These are phyloP conservation scores for Battus philenor DNA, from an alignment of 1,140 invertebrate species.

Conservation along the genomic window DNA sequence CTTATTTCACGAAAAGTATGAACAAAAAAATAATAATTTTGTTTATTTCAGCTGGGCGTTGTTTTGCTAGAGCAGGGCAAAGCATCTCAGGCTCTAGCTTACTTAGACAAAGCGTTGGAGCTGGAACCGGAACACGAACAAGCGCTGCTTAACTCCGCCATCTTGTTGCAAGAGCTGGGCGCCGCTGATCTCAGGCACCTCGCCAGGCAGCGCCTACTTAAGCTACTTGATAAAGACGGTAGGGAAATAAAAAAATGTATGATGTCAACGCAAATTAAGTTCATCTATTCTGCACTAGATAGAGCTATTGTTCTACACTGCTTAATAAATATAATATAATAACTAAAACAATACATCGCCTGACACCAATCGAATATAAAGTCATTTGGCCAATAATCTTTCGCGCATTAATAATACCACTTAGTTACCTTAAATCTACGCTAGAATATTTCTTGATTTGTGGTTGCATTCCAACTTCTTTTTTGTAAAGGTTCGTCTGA, in stretches of 20 bases:
- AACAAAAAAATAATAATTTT: no score
- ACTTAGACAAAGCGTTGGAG: constrained; percentile 94
- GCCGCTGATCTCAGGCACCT: constrained; percentile 86
- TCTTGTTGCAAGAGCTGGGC: constrained; percentile 92
- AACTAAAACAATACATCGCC: no score
- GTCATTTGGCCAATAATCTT: no score
- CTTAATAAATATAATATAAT: background rate
- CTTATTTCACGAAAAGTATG: no score
- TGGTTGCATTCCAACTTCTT: no score
- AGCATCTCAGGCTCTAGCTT: constrained; percentile 91
- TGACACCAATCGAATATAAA: no score
- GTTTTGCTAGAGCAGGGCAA: constrained; percentile 95
- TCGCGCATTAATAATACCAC: no score
- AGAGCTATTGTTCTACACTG: background rate
- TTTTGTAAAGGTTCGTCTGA: no score
- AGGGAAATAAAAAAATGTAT: no score
- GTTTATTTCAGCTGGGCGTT: constrained; percentile 87
- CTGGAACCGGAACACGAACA: constrained; percentile 96
- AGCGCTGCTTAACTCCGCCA: constrained; percentile 95
- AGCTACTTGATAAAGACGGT: constrained; percentile 86
- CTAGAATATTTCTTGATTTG: no score
- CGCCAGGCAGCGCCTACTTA: constrained; percentile 86
- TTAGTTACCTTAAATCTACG: no score
- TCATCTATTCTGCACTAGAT: background rate
- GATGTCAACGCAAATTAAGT: no score